A percentile compares a stretch with the other conserved stretches of the same genome.
Conservation (phyloP, 2,113 vertebrate genomes). For the Cranoglanis bouderius region DNA sequence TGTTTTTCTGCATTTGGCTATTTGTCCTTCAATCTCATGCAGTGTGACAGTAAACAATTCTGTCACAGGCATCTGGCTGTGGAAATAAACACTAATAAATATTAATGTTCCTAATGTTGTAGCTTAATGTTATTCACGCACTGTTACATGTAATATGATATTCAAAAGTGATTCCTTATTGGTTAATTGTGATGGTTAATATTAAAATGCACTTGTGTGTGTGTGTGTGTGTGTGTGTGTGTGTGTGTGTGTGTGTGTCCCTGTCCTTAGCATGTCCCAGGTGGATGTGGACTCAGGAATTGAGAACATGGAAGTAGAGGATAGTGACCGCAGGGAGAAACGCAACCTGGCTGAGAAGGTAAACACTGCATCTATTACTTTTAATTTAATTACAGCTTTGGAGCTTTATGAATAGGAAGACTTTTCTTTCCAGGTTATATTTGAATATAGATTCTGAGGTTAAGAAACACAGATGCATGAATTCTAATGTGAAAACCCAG, state of each 20-base stretch:
- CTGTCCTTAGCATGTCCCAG: slow-evolving; percentile 89
- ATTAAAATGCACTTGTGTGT: not conserved
- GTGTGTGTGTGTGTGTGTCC: not conserved
- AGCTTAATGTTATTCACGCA: not conserved
- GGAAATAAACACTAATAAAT: not conserved
- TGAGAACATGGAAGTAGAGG: slow-evolving; percentile 99
- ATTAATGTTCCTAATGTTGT: not conserved
- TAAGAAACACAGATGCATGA: not conserved
- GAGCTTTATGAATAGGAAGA: not conserved
- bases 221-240: no score
- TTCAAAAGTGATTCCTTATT: not conserved
- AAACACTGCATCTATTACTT: not conserved
- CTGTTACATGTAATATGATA: not conserved
- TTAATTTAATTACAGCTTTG: slow-evolving; percentile 4
- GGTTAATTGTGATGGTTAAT: not conserved
- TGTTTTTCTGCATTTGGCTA: not conserved
- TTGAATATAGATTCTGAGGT: not conserved
- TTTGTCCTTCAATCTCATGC: not conserved
- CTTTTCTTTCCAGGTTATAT: not conserved
- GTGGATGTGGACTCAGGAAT: slow-evolving; percentile 99
- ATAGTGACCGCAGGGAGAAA: slow-evolving; percentile 94
- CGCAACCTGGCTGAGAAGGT: slow-evolving; percentile 94
- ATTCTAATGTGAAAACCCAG: not conserved
- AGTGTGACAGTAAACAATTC: not conserved
- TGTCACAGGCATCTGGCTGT: not conserved